Base-by-base conservation (phyloP, 37 sponge, comb jelly and placozoan genomes). In the Amphimedon queenslandica region DNA sequence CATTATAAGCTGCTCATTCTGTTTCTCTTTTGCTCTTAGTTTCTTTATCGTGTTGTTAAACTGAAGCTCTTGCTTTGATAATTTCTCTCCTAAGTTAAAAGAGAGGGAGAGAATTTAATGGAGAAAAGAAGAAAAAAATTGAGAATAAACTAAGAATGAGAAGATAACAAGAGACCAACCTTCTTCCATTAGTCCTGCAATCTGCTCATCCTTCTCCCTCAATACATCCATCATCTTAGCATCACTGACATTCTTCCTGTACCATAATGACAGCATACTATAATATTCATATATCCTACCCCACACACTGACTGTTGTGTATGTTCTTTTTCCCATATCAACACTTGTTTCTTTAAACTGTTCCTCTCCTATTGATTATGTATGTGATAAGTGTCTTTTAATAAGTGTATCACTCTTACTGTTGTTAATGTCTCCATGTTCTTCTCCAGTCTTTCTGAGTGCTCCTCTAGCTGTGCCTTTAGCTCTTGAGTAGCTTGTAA, bases 21-120 rank as follows among this genome's bases (percentile, higher is more conserved):
- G 83, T 64, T 83, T 87, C 35, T 90, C 88, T 67, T 90, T 96
- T 53, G 60, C 71, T 34, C 91, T 71, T 36, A 96, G 78, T 47
- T 93, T 96, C 84, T 96, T 96, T 70, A 96, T 93, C 28, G 66
- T 88, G 40, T 89, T 84, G 35, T 77, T 77, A 38, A 64, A 82
- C 68, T 90, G 91, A 23, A 94, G 81, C 78, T 90, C 83, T 66
- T 90, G 90, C 43, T 90, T 94, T 1, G 94, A 90, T 1, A 94
- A 71, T 67, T 86, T 90, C 68, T 94, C 91, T 58, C 91, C 92
- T 87, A 58, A 20, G 36, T n/a, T n/a, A n/a, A n/a, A n/a, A n/a
- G n/a, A n/a, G n/a, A n/a, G n/a, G n/a, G n/a, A n/a, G n/a, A n/a
- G n/a, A n/a, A n/a, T n/a, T n/a, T n/a, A 47, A 13, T 47, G 51